Evolutionary conservation across 2,113 vertebrate genomes (phyloP).

Genomic region (Centropus bengalensis): DNA sequence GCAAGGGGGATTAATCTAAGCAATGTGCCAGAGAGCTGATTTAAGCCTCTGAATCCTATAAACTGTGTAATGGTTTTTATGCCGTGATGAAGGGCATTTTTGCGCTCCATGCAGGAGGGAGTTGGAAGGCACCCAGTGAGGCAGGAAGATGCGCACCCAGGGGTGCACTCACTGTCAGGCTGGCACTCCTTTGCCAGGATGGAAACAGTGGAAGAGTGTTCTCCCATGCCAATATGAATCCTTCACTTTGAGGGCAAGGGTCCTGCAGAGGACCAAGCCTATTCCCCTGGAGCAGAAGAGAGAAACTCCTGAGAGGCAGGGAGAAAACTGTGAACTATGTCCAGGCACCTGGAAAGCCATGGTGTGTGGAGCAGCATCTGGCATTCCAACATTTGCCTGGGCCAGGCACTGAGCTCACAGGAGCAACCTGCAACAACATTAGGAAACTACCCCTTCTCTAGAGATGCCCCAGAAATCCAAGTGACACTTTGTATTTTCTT

Average conservation of each 20-base stretch:
- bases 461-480: neutral
- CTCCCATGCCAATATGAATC: neutral
- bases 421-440: neutral
- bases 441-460: neutral
- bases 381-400: neutral
- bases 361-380: neutral
- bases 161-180: neutral
- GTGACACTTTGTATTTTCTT: neutral
- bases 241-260: neutral
- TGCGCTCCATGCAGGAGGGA: neutral
- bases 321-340: neutral
- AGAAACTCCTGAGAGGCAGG: neutral
- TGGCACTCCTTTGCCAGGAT: neutral
- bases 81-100: neutral
- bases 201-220: neutral
- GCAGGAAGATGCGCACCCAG: neutral
- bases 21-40: neutral
- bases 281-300: neutral
- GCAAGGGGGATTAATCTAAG: neutral
- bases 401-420: accelerated
- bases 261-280: accelerated
- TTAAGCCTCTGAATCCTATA: neutral
- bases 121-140: neutral
- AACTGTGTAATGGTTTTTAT: neutral
- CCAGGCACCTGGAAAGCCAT: neutral